A percentile compares a stretch with the other conserved stretches of the same genome.
Evolutionary conservation across 1,140 invertebrate species (phyloP).

Genomic region (Daktulosphaira vitifoliae): DNA sequence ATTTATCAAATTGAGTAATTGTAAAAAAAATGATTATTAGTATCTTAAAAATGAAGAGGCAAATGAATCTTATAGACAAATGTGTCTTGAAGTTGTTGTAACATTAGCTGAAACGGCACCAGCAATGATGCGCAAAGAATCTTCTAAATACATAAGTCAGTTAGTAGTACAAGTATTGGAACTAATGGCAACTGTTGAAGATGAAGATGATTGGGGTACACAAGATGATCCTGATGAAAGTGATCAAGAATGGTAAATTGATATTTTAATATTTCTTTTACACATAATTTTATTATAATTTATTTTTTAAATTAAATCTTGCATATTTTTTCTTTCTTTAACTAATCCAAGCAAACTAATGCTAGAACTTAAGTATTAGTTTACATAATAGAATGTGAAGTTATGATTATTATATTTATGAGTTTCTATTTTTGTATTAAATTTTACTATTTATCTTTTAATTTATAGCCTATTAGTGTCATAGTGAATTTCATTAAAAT

Average conservation of each 20-base stretch:
- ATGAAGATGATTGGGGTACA: conserved; percentile 76
- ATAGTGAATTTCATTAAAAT: too few species aligned
- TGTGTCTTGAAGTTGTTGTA: conserved; percentile 88
- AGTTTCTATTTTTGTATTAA: too few species aligned
- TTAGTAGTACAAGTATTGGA: conserved; percentile 75
- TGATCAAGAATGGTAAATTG: conserved; percentile 21
- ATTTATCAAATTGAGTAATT: neutral
- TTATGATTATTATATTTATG: too few species aligned
- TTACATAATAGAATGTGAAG: too few species aligned
- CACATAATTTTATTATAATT: neutral
- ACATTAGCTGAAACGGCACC: conserved; percentile 90
- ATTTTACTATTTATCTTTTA: too few species aligned
- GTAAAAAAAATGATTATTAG: too few species aligned
- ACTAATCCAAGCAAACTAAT: too few species aligned
- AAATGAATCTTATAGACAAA: conserved; percentile 77
- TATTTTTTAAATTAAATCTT: neutral
- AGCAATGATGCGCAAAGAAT: conserved; percentile 84
- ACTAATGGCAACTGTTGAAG: conserved; percentile 97
- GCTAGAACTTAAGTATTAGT: too few species aligned
- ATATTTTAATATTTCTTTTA: neutral
- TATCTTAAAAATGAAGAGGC: conserved; percentile 63
- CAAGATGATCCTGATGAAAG: conserved; percentile 51
- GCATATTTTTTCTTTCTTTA: too few species aligned
- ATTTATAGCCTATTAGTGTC: too few species aligned
- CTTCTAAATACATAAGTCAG: conserved; percentile 65